Evolutionary conservation across 1,140 invertebrate species (phyloP), one percentile per base, ranked within the genome.

Genomic region (Aricia agestis): DNA sequence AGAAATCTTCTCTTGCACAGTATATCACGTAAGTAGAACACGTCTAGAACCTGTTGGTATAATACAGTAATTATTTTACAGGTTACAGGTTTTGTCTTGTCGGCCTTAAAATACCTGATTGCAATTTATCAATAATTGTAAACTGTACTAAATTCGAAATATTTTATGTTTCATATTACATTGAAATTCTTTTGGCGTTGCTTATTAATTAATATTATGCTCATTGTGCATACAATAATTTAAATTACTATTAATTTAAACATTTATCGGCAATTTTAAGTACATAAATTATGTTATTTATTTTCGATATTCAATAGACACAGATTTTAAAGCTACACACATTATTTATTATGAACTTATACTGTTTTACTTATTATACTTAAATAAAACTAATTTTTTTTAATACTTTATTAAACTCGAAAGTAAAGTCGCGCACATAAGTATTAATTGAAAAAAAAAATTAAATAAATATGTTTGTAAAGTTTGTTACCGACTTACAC

Each of bases 1-100:
- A 69, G 70, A 77, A 75, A 70, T 77, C 68, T 59, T 69, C 11
- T 68, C 59, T 42, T 66, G 19, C 13, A 52, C 45, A 52, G 45
- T 52, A 52, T 52, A 52, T 52, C 45, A 52, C 45, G 1, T 52
- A 52, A 52, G 13, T 52, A 15, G 45, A 52, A 11, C 45, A 52
- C 45, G 45, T 52, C 45, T 52, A 52, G 9, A 52, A 52, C 45
- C 45, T 13, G 45, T 52, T 9, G 45, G 11, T 15, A 11, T 52
- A 52, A 52, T 13, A 52, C 45, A 52, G 45, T 52, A 52, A 52
- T 52, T 52, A 52, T 52, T n/a, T n/a, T 52, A 9, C 7, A 52
- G 13, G 45, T 5, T 52, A 15, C 45, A 52, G 45, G 45, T 52
- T 52, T 52, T 52, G 45, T 52, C 45, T 52, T 13, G 45, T 15